Evolutionary conservation across 2,888 invertebrate species (phyloP).

Genomic region (Andrena flavipes): DNA sequence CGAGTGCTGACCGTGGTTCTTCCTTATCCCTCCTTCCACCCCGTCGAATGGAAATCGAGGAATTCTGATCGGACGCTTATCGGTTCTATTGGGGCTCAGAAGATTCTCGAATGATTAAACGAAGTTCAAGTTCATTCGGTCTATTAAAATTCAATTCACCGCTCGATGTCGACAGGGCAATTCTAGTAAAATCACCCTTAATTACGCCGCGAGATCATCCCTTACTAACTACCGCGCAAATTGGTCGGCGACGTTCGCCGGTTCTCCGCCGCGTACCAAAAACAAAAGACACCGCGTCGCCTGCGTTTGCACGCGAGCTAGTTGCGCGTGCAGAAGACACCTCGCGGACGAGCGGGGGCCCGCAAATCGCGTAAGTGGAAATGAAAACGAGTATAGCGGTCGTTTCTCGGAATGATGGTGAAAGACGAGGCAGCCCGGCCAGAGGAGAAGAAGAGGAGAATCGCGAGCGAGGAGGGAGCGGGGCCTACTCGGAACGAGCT

Average conservation of each 20-base stretch:
- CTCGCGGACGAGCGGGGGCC: slow-evolving; percentile 24
- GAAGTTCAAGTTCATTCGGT: too few relatives aligned
- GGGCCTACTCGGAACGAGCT: slow-evolving; percentile 24
- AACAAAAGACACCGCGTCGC: slow-evolving; percentile 2
- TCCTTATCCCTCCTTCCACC: slow-evolving; percentile 11
- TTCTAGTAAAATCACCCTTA: too few relatives aligned
- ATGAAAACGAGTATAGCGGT: slow-evolving; percentile 79
- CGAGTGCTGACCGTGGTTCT: slow-evolving; percentile 50
- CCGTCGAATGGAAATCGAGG: background rate
- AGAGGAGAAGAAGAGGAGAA: slow-evolving; percentile 58
- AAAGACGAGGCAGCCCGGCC: slow-evolving; percentile 40
- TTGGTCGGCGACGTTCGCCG: background rate
- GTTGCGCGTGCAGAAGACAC: slow-evolving; percentile 32
- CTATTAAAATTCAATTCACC: too few relatives aligned
- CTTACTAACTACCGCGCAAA: background rate
- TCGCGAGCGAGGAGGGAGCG: slow-evolving; percentile 29
- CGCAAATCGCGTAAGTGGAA: slow-evolving; percentile 83
- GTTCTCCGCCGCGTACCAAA: background rate
- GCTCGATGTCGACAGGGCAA: too few relatives aligned
- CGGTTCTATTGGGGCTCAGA: too few relatives aligned
- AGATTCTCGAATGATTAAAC: too few relatives aligned
- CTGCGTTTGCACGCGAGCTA: slow-evolving; percentile 39
- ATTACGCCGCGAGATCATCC: too few relatives aligned
- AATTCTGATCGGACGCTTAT: background rate
- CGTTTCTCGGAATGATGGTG: slow-evolving; percentile 77